Conservation (phyloP, 92 coral and sea anemone species). For the Epizoanthus illoricatus region DNA sequence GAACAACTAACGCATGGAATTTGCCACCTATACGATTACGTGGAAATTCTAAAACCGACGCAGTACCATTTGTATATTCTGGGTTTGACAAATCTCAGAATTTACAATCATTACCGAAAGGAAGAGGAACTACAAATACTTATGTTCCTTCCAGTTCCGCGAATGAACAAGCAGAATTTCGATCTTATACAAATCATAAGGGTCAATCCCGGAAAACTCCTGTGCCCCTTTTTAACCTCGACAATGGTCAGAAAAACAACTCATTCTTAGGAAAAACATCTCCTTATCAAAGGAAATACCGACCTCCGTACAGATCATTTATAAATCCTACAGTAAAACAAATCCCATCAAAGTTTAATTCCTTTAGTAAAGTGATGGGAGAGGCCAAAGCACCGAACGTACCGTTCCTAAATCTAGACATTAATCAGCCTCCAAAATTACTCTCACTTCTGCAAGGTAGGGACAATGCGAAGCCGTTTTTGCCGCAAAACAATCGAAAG, state of each 20-base stretch:
- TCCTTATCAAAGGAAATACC: neutral
- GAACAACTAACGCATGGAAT: slow-evolving; percentile 7
- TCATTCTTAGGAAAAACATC: neutral
- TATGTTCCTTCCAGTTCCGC: neutral
- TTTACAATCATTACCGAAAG: neutral
- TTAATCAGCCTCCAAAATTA: neutral
- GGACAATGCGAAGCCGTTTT: neutral
- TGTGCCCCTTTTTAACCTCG: neutral
- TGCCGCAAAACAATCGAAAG: neutral
- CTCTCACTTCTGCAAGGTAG: neutral
- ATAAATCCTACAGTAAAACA: slow-evolving; percentile 1
- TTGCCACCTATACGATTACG: slow-evolving; percentile 17
- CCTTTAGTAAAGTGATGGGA: slow-evolving; percentile 1
- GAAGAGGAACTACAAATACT: neutral
- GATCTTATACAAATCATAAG: neutral
- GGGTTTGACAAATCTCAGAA: slow-evolving; percentile 1
- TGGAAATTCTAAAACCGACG: neutral
- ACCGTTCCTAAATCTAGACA: slow-evolving; percentile 14
- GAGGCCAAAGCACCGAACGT: neutral
- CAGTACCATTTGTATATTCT: neutral
- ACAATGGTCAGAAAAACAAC: neutral
- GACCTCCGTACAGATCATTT: neutral
- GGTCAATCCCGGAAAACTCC: neutral
- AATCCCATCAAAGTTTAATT: neutral
- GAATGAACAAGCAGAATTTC: neutral